Percentiles rank a stretch among this genome's conserved stretches.
Evolutionary conservation across 2,888 invertebrate species (phyloP).

Genomic region (Leucoma salicis): DNA sequence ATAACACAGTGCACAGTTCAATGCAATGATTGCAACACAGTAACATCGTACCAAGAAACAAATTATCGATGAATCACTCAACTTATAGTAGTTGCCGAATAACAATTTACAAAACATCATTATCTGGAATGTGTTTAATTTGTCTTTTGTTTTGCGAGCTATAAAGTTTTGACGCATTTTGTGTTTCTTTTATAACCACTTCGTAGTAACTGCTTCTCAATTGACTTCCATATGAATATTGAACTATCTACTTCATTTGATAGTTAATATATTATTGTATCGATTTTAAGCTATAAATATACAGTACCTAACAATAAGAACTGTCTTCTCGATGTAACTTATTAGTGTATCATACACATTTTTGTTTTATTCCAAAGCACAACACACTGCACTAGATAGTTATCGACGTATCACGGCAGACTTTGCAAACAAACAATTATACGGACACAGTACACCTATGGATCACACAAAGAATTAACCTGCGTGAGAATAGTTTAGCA

Average conservation of each 20-base stretch:
- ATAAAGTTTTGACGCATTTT: background rate
- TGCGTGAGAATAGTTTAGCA: too few relatives aligned
- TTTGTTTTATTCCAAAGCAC: too few relatives aligned
- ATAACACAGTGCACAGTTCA: background rate
- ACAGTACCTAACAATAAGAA: too few relatives aligned
- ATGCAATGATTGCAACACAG: background rate
- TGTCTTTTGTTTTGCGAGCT: background rate
- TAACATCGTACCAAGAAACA: background rate
- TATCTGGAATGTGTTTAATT: background rate
- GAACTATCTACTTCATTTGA: background rate
- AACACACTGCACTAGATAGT: too few relatives aligned
- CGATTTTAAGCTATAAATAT: background rate
- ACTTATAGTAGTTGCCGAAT: background rate
- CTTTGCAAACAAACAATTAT: too few relatives aligned
- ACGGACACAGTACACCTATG: too few relatives aligned
- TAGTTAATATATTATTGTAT: background rate
- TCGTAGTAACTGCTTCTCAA: background rate
- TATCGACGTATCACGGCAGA: too few relatives aligned
- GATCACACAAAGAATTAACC: too few relatives aligned
- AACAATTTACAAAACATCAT: background rate
- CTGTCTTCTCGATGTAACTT: too few relatives aligned
- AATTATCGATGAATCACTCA: background rate
- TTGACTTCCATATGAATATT: background rate
- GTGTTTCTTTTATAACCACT: background rate
- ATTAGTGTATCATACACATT: too few relatives aligned